Percentiles rank a stretch among this genome's conserved stretches.
Conservation (phyloP, 2,888 invertebrate species). For the Deladenus siricidicola region DNA sequence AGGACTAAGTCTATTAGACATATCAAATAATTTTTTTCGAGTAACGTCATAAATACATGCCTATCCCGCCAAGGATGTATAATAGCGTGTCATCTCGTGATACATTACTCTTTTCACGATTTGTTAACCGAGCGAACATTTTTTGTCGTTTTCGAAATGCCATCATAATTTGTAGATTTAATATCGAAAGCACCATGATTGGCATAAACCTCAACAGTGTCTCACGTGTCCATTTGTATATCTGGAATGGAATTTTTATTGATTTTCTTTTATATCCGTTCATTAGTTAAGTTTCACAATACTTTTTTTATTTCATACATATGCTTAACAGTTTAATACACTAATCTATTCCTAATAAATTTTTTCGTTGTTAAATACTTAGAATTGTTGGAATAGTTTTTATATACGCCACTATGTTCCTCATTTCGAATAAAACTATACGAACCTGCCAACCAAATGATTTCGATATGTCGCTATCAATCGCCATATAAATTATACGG, state of each 20-base stretch:
- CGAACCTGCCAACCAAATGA: conserved; percentile 48
- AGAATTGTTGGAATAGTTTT: no score
- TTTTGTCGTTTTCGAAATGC: conserved; percentile 50
- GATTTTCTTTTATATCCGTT: conserved; percentile 1
- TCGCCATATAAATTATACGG: conserved; percentile 23
- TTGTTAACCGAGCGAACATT: conserved; percentile 51
- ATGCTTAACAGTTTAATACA: no score
- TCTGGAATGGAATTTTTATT: conserved; percentile 28
- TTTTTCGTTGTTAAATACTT: no score
- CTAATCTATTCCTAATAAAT: no score
- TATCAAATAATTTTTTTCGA: no score
- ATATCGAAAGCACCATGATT: conserved; percentile 45
- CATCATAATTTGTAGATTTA: conserved; percentile 52
- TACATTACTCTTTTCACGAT: conserved; percentile 32
- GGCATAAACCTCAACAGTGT: conserved; percentile 48
- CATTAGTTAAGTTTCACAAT: background rate
- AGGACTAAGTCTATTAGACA: no score
- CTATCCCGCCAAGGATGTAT: conserved; percentile 52
- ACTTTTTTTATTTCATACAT: no score
- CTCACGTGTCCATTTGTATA: conserved; percentile 52
- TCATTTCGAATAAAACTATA: no score
- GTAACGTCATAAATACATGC: no score
- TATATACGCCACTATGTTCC: no score
- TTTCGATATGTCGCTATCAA: conserved; percentile 39
- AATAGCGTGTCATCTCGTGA: conserved; percentile 47